phyloP scores from a whole-genome alignment of 2,113 vertebrate genomes.

The Delphinus delphis region DNA sequence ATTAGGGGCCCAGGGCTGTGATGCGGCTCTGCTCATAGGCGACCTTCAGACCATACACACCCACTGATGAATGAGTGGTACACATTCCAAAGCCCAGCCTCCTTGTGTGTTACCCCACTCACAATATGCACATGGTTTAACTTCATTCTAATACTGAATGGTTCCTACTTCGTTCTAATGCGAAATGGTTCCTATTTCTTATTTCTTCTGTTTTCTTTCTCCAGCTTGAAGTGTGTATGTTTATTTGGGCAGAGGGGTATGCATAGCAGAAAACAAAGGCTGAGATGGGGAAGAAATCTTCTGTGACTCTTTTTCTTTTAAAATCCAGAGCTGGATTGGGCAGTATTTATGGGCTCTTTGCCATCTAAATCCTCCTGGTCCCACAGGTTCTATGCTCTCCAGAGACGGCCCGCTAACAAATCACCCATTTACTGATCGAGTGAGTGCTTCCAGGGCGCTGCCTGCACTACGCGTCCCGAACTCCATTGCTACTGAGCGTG shows the following conservation, averaged over 20 bases:
- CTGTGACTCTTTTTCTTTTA: background rate
- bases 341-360: background rate
- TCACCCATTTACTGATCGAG: background rate
- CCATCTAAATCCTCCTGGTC: background rate
- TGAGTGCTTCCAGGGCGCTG: too few relatives aligned
- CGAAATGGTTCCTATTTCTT: rapidly evolving
- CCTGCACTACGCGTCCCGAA: background rate
- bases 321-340: background rate
- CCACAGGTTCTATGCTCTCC: background rate
- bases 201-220: background rate
- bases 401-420: background rate
- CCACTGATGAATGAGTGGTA: rapidly evolving
- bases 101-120: background rate
- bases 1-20: background rate
- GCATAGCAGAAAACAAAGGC: background rate
- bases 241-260: background rate
- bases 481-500: rapidly evolving
- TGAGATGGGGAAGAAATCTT: background rate
- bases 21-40: background rate
- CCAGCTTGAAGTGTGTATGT: background rate
- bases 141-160: rapidly evolving
- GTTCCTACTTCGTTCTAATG: background rate
- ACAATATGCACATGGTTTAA: rapidly evolving
- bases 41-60: background rate
- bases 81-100: rapidly evolving